These are phyloP conservation scores for Drosophila sturtevanti DNA, from an alignment of 1,140 invertebrate genomes.

Conservation along the genomic window DNA sequence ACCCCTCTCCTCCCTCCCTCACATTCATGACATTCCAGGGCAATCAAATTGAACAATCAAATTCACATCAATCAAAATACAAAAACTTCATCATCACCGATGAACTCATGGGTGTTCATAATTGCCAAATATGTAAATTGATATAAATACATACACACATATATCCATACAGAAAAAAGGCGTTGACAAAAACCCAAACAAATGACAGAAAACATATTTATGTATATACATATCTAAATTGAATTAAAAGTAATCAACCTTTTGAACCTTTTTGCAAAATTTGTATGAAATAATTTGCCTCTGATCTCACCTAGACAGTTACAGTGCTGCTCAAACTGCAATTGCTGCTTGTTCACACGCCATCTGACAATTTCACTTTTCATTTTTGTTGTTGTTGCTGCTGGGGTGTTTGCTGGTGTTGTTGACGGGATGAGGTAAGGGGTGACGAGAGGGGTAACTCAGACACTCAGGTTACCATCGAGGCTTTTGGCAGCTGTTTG, in stretches of 20 bases:
- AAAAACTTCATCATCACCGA: slow-evolving; percentile 16
- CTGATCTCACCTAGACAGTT: slow-evolving; percentile 37
- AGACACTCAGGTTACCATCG: slow-evolving; percentile 53
- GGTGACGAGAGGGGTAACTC: slow-evolving; percentile 11
- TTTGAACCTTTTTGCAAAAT: slow-evolving; percentile 46
- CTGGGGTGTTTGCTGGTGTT: background rate
- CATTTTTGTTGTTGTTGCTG: slow-evolving; percentile 24
- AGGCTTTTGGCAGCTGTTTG: slow-evolving; percentile 53
- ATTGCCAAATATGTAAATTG: slow-evolving; percentile 76
- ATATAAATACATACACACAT: background rate
- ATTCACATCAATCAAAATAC: slow-evolving; percentile 57
- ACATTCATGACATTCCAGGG: background rate
- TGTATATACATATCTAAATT: no score
- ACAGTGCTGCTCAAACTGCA: slow-evolving; percentile 56
- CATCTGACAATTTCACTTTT: slow-evolving; percentile 75
- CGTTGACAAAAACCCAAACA: slow-evolving; percentile 14
- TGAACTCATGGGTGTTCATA: slow-evolving; percentile 29
- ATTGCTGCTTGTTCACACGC: slow-evolving; percentile 57
- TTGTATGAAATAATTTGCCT: slow-evolving; percentile 7
- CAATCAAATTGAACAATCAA: slow-evolving; percentile 45
- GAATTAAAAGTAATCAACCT: slow-evolving; percentile 67
- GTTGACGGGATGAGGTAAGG: no score
- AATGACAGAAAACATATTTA: background rate
- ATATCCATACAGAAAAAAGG: background rate
- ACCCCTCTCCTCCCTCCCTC: background rate